These are phyloP conservation scores for Nyctereutes procyonoides DNA, from an alignment of 2,113 vertebrate genomes.

Conservation along the genomic window DNA sequence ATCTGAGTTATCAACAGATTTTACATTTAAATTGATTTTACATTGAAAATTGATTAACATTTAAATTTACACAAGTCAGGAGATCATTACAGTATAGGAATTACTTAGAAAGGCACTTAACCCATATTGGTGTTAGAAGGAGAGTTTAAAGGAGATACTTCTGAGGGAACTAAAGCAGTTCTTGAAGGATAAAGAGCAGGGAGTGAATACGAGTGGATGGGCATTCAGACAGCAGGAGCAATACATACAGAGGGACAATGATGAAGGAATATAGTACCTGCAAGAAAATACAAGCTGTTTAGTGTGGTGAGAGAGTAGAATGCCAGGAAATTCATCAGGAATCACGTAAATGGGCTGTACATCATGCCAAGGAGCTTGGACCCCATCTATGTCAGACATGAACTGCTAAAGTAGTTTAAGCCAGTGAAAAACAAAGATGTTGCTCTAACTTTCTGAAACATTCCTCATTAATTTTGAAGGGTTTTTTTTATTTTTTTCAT, in stretches of 20 bases:
- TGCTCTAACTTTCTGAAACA: background rate
- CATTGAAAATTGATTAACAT: background rate
- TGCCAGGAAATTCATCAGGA: background rate
- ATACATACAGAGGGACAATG: background rate
- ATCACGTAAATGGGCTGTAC: background rate
- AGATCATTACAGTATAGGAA: background rate
- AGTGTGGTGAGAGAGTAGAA: background rate
- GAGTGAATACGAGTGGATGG: background rate
- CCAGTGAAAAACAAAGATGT: background rate
- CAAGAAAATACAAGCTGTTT: too few species aligned
- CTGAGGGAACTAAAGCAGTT: background rate
- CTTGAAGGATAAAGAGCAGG: background rate
- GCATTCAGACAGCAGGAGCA: background rate
- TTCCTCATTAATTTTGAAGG: background rate
- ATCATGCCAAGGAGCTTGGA: background rate
- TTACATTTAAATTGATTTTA: background rate
- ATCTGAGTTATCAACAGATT: background rate
- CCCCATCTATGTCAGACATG: background rate
- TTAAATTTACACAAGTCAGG: background rate
- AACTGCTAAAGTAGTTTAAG: background rate
- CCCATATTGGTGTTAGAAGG: background rate
- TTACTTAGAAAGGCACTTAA: background rate
- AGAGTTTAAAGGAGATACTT: background rate
- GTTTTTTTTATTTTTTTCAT: background rate
- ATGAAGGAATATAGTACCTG: background rate